Conservation (phyloP, 2,113 vertebrate genomes). For the Haemorhous mexicanus region DNA sequence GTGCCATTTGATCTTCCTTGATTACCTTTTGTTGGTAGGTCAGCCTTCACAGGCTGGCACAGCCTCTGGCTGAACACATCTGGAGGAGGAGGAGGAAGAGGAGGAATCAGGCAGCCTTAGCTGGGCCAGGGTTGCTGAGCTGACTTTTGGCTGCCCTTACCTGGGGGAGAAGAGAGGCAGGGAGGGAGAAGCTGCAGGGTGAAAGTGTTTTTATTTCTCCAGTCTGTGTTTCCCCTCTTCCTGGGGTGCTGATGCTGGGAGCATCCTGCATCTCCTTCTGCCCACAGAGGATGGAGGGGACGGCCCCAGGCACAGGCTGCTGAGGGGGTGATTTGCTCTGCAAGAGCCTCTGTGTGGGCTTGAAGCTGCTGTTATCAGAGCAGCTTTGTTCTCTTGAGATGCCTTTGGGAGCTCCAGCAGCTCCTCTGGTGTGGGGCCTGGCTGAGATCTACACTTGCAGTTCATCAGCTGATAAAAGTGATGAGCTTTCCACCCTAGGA, state of each 20-base stretch:
- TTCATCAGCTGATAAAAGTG: background rate
- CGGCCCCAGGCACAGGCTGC: background rate
- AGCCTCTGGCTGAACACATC: background rate
- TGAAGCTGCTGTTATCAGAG: background rate
- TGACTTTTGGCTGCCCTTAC: background rate
- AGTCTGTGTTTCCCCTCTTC: background rate
- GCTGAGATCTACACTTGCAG: background rate
- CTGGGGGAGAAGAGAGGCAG: background rate
- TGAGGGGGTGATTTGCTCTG: background rate
- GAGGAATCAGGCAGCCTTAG: background rate
- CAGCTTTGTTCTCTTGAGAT: background rate
- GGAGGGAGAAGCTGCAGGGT: background rate
- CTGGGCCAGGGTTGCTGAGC: background rate
- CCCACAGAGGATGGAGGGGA: background rate
- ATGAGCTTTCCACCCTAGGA: background rate
- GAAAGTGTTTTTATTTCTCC: background rate
- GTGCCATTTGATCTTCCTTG: background rate
- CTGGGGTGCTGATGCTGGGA: background rate
- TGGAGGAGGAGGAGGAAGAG: background rate
- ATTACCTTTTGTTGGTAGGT: background rate
- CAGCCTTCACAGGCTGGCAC: background rate
- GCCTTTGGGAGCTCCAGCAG: background rate
- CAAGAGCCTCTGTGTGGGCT: background rate
- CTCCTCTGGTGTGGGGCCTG: fast-evolving
- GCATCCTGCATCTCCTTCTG: background rate